Evolutionary conservation across 2,888 invertebrate genomes (phyloP), one percentile per base, ranked within the genome.

Genomic region (Andrena chrysosceles): DNA sequence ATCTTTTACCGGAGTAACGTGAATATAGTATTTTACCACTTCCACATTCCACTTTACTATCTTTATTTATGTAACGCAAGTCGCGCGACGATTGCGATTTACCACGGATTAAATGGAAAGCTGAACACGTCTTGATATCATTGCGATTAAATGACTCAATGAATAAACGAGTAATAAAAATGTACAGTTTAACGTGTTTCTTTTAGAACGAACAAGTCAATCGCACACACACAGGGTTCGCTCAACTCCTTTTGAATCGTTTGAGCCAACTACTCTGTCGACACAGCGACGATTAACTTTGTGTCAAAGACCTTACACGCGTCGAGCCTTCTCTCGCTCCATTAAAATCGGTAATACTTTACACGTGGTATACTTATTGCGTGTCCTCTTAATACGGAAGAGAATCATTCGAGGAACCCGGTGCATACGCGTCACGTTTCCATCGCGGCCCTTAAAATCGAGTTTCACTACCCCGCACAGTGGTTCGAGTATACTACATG

Each of bases 1-100:
- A 97, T 92, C 94, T 97, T 63, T 92, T 97, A 87, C 97, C 97
- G 1, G 96, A 96, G 91, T 97, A 94, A 95, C 33, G 74, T 72
- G 48, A 72, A 79, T 42, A 59, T 73, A 20, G 31, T 42, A 62
- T 35, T 64, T 23, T 31, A 35, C 59, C 33, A 42, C 16, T 60
- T 60, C 69, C 66, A 7, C 56, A 77, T n/a, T 10, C 23, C 26
- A 29, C n/a, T 31, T 7, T 54, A 71, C 31, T 26, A 52, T 16
- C 26, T 70, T 69, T 77, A 70, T 31, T 48, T 71, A 35, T 35
- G 20, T 42, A 56, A 48, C 7, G 60, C 4, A 42, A 49, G 16
- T 67, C 52, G 1, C 20, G 52, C 23, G 10, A 16, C 13, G 42
- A 35, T 35, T 13, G 23, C 67, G 26, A 6, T 20, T 59, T 49